Evolutionary conservation across 2,113 vertebrate genomes (phyloP).

Genomic region (Chelonoidis abingdonii): DNA sequence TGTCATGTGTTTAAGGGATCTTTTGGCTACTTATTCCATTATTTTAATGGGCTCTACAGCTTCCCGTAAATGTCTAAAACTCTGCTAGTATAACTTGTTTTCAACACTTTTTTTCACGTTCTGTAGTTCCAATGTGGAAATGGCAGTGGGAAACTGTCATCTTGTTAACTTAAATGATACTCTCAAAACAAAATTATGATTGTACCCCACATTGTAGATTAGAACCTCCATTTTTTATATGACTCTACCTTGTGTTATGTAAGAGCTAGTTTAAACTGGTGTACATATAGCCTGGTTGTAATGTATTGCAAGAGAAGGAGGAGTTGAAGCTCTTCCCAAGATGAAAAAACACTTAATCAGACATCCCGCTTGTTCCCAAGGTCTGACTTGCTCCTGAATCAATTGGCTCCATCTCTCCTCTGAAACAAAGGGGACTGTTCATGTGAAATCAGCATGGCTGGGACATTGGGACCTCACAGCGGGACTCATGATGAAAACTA

Average conservation of each 20-base stretch:
- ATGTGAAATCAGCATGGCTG: neutral
- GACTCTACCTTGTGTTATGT: neutral
- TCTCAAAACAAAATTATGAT: neutral
- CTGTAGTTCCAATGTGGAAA: neutral
- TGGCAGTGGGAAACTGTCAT: neutral
- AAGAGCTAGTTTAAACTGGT: neutral
- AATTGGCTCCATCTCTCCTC: neutral
- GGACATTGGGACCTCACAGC: neutral
- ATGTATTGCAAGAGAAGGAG: neutral
- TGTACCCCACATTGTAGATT: neutral
- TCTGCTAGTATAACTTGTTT: fast-evolving
- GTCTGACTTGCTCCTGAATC: neutral
- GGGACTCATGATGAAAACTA: neutral
- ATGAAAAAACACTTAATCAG: neutral
- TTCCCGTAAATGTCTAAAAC: neutral
- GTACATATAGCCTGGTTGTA: neutral
- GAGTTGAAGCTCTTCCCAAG: neutral
- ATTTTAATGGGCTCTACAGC: neutral
- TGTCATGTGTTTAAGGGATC: neutral
- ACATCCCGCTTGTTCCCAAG: neutral
- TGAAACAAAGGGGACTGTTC: neutral
- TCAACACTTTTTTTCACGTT: neutral
- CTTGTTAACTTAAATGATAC: neutral
- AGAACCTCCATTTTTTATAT: neutral
- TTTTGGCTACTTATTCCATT: neutral